Evolutionary conservation across 2,113 vertebrate species (phyloP).

Genomic region (Periophthalmus modestus): DNA sequence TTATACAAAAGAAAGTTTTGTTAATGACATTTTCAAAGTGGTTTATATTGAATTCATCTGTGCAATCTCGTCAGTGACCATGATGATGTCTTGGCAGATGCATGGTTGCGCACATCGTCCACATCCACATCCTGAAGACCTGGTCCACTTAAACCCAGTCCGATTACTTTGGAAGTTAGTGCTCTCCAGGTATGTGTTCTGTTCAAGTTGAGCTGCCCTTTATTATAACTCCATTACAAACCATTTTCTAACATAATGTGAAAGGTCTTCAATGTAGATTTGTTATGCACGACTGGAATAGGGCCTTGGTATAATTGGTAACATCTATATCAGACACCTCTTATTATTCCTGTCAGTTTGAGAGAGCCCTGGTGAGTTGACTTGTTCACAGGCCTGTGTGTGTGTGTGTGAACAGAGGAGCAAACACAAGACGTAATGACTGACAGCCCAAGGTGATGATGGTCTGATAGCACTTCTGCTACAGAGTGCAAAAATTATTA

Average conservation of each 20-base stretch:
- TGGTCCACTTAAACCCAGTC: background rate
- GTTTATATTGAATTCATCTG: no score
- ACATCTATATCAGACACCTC: conserved; percentile 21
- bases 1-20: background rate
- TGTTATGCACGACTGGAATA: conserved; percentile 8
- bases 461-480: conserved; percentile 30
- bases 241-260: background rate
- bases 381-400: conserved; percentile 1
- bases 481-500: conserved; percentile 18
- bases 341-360: conserved; percentile 8
- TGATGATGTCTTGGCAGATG: no score
- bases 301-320: conserved; percentile 41
- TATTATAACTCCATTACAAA: background rate
- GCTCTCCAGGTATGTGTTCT: background rate
- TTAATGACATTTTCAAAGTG: no score
- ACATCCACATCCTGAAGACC: no score
- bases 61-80: no score
- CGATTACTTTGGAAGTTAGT: background rate
- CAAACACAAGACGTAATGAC: conserved; percentile 14
- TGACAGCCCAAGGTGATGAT: conserved; percentile 32
- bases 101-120: no score
- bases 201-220: background rate
- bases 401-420: background rate
- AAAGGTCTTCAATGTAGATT: background rate
- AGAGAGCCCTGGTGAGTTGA: background rate